Conservation (phyloP, 2,797 vertebrate species). For the Zalophus californianus region DNA sequence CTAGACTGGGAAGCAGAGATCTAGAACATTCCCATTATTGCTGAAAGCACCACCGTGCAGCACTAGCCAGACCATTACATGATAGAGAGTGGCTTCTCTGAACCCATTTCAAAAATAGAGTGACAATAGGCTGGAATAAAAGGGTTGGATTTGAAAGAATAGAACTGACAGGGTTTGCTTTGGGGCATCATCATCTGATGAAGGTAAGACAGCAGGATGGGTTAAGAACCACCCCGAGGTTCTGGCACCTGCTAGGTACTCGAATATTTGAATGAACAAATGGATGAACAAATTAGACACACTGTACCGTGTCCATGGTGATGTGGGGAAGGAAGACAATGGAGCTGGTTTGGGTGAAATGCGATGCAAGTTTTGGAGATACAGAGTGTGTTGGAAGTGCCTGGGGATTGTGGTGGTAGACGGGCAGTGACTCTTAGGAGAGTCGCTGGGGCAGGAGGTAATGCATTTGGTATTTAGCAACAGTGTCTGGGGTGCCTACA, state of each 20-base stretch:
- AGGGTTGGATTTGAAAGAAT: background rate
- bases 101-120: background rate
- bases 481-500: accelerated
- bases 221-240: background rate
- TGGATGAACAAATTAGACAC: background rate
- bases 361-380: background rate
- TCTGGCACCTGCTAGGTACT: background rate
- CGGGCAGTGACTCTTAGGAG: background rate
- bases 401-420: accelerated
- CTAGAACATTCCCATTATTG: background rate
- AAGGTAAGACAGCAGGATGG: background rate
- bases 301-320: accelerated
- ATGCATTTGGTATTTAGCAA: background rate
- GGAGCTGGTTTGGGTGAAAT: background rate
- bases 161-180: background rate
- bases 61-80: background rate
- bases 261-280: background rate
- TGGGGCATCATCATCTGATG: no score
- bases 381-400: background rate
- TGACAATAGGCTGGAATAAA: background rate
- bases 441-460: background rate
- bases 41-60: background rate
- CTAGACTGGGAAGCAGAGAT: background rate
- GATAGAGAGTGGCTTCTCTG: background rate
- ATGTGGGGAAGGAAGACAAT: background rate